phyloP scores from a whole-genome alignment of 64 coral and sea anemone genomes.

The Montipora cactus region DNA sequence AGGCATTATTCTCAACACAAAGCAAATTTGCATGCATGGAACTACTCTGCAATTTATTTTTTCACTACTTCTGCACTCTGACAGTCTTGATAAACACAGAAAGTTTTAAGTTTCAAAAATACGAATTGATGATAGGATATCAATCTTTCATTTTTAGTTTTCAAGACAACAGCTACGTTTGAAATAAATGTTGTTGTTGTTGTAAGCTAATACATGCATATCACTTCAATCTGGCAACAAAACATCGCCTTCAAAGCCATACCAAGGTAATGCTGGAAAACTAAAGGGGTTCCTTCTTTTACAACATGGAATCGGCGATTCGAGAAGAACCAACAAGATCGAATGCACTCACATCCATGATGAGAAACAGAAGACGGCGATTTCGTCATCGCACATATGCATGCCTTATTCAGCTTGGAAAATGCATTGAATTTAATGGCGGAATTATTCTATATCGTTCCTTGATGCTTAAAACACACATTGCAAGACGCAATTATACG shows the following conservation, averaged over 20 bases:
- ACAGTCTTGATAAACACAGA: neutral
- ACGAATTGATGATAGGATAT: neutral
- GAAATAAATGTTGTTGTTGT: neutral
- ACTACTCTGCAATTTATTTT: neutral
- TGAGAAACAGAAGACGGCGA: neutral
- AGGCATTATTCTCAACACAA: neutral
- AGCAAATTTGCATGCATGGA: neutral
- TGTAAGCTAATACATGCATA: neutral
- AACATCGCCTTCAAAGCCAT: neutral
- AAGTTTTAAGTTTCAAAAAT: neutral
- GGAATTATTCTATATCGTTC: constrained; percentile 3
- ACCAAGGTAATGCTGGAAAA: neutral
- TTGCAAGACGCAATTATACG: neutral
- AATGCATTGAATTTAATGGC: neutral
- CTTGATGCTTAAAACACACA: neutral
- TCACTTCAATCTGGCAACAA: constrained; percentile 18
- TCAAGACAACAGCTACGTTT: neutral
- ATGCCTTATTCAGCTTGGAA: neutral
- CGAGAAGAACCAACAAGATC: neutral
- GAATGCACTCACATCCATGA: neutral
- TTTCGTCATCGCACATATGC: neutral
- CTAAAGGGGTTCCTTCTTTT: neutral
- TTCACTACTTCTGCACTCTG: neutral
- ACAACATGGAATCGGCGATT: neutral
- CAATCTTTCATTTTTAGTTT: neutral